Evolutionary conservation across 2,113 vertebrate genomes (phyloP), one percentile per base, ranked within the genome.

Genomic region (Dendropsophus ebraccatus): DNA sequence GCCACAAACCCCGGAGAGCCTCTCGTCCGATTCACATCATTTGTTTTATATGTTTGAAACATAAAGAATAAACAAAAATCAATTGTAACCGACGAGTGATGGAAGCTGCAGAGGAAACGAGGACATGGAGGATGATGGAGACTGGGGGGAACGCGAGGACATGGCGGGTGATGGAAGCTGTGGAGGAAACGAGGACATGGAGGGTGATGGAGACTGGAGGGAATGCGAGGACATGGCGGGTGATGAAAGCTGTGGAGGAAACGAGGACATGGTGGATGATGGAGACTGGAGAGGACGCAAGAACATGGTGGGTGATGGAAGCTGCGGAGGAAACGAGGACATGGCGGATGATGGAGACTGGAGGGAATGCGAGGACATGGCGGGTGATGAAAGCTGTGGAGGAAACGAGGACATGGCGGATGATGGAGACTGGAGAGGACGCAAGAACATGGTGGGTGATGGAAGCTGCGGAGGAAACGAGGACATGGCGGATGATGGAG

Each of bases 21-120:
- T 73, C 49, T 25, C 8, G 19, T 83, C 49, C 23, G 47, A 72
- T 70, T 32, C 32, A 37, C 30, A 56, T 54, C 32, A 73, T 73
- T 58, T 83, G 69, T 83, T 73, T 73, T 25, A 69, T 83, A 73
- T 23, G 19, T 73, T 41, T 72, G 21, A 72, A 54, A 14, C 13
- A 30, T 65, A 65, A 28, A 67, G 52, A 52, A 75, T 30, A 50
- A 49, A 67, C 11, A 82, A 70, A 69, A 82, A 70, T 69, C 62
- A 65, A 70, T 70, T 32, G 62, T 52, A 69, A 67, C 47, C 6
- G 65, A 9, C 65, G 45, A 45, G 72, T 73, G 81, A 56, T 35
- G 70, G 23, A 56, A 54, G 30, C 81, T 72, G 70, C 65, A 72
- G 47, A 72, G 30, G 50, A n/a, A 25, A 13, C 47, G 13, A 25